Evolutionary conservation across 2,113 vertebrate species (phyloP).

Genomic region (Erythrolamprus reginae): DNA sequence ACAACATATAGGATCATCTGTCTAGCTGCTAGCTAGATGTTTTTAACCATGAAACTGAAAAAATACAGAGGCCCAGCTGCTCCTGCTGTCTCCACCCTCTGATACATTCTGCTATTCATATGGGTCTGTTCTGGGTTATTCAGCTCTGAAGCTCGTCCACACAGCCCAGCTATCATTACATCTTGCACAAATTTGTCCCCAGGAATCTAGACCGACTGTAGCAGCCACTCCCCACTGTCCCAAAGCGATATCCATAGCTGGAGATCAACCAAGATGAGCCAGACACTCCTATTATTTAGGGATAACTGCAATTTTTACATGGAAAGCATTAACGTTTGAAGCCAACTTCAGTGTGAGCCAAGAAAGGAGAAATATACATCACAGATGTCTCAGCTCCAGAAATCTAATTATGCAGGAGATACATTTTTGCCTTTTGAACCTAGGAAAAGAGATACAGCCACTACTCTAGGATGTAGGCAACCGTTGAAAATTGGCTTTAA

Average conservation of each 20-base stretch:
- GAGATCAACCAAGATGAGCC: neutral
- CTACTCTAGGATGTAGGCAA: neutral
- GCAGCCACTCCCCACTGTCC: neutral
- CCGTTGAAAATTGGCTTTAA: neutral
- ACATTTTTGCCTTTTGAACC: neutral
- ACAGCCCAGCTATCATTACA: neutral
- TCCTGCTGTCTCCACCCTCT: neutral
- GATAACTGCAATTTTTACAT: neutral
- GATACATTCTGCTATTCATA: neutral
- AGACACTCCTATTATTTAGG: neutral
- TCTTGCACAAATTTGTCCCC: neutral
- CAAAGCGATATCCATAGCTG: neutral
- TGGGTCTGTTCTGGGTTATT: neutral
- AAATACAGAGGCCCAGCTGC: neutral
- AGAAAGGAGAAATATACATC: neutral
- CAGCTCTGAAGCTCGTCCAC: neutral
- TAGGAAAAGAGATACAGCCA: neutral
- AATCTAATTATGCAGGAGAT: neutral
- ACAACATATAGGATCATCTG: neutral
- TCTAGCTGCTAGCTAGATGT: neutral
- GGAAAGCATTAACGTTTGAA: neutral
- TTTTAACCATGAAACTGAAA: neutral
- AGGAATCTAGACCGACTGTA: neutral
- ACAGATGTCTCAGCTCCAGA: constrained; percentile 3
- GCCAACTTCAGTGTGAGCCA: neutral